Percentiles rank a stretch among this genome's conserved stretches.
phyloP scores from a whole-genome alignment of 2,888 invertebrate genomes.

The Arge pagana region DNA sequence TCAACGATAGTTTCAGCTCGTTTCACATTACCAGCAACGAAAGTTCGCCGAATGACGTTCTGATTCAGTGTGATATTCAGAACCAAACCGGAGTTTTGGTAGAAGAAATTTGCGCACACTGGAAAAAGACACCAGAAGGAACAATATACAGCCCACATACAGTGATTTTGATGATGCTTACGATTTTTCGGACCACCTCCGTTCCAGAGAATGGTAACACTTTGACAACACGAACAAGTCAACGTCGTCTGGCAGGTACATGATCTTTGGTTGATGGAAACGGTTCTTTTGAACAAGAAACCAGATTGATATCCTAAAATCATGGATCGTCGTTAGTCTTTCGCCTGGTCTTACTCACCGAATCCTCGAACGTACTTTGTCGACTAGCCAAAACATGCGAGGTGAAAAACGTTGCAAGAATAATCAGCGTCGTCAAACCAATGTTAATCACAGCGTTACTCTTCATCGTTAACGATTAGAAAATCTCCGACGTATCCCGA shows the following conservation, averaged over 20 bases:
- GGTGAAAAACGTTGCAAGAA: no score
- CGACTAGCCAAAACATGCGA: no score
- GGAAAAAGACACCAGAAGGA: constrained; percentile 1
- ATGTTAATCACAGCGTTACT: no score
- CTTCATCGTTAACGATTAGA: no score
- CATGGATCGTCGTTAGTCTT: no score
- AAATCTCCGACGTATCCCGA: no score
- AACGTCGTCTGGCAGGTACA: constrained; percentile 37
- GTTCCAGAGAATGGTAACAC: constrained; percentile 40
- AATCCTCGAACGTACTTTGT: no score
- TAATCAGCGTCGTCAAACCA: no score
- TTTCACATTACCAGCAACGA: constrained; percentile 36
- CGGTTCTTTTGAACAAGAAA: constrained; percentile 34
- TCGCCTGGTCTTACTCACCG: no score
- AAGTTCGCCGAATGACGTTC: constrained; percentile 33
- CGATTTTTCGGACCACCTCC: constrained; percentile 1
- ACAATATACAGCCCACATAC: not conserved
- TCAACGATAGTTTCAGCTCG: not conserved
- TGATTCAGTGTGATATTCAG: constrained; percentile 41
- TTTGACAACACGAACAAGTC: constrained; percentile 47
- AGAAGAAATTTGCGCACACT: constrained; percentile 50
- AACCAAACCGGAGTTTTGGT: constrained; percentile 41
- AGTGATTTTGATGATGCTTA: not conserved
- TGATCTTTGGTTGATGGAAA: constrained; percentile 34
- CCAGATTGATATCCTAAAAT: not conserved